Percentiles rank a stretch among this genome's conserved stretches.
phyloP scores from a whole-genome alignment of 2,888 invertebrate species.

The Mongoloraphidia duomilia region DNA sequence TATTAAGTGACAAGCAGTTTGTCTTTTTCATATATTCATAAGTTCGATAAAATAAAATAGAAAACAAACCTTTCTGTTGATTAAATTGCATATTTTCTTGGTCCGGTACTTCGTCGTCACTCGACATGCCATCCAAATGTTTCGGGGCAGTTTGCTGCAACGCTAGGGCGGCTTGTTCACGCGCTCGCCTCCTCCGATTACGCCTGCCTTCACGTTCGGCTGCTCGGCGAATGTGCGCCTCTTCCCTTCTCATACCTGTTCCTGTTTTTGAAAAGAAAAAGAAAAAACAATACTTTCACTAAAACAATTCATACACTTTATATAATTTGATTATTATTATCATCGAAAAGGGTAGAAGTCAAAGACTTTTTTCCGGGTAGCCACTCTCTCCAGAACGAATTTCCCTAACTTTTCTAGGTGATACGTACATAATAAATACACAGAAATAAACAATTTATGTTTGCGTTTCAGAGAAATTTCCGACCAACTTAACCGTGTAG shows the following conservation, averaged over 20 bases:
- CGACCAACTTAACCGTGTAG: too few relatives aligned
- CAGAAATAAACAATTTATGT: too few relatives aligned
- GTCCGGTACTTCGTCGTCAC: constrained; percentile 89
- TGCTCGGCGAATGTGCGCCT: constrained; percentile 61
- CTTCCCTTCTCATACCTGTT: constrained; percentile 34
- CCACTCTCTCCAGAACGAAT: too few relatives aligned
- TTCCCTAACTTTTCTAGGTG: too few relatives aligned
- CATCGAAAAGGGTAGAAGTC: neutral
- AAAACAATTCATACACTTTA: constrained; percentile 1
- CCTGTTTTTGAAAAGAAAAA: constrained; percentile 12
- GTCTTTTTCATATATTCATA: constrained; percentile 4
- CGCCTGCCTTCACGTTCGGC: constrained; percentile 87
- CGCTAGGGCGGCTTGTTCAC: constrained; percentile 50
- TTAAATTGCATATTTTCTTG: constrained; percentile 54
- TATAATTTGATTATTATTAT: neutral
- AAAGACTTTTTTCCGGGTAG: too few relatives aligned
- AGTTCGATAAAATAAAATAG: neutral
- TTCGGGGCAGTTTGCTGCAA: constrained; percentile 25
- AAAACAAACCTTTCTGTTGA: constrained; percentile 31
- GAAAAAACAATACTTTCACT: neutral
- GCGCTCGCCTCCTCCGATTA: constrained; percentile 64
- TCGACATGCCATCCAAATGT: constrained; percentile 91
- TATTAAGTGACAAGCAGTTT: too few relatives aligned
- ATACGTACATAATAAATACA: too few relatives aligned
- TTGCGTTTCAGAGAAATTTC: too few relatives aligned